A percentile compares a stretch with the other conserved stretches of the same genome.
Evolutionary conservation across 2,113 vertebrate species (phyloP).

Genomic region (Sporophila hypoxantha): DNA sequence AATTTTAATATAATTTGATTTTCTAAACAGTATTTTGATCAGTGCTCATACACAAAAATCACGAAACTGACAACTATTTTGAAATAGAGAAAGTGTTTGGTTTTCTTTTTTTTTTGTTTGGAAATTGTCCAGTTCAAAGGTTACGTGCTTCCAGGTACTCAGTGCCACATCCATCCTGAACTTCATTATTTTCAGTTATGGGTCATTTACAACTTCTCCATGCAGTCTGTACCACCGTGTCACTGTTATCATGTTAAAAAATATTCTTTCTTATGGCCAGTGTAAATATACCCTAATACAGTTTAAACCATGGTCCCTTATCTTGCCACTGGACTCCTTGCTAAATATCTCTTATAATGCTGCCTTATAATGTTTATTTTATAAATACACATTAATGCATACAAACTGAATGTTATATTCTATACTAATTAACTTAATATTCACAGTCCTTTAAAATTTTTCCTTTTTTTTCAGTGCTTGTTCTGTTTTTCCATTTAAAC

Average conservation of each 20-base stretch:
- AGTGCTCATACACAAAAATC: not conserved
- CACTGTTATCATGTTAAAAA: not conserved
- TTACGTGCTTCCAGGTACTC: not conserved
- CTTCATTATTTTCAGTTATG: not conserved
- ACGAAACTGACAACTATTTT: not conserved
- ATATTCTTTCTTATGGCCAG: not conserved
- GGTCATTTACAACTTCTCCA: not conserved
- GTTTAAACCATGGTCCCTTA: rapidly evolving
- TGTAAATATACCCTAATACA: not conserved
- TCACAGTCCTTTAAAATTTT: not conserved
- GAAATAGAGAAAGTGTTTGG: not conserved
- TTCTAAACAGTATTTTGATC: not conserved
- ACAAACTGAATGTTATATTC: not conserved
- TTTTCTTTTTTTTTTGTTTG: not conserved
- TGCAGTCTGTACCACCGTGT: rapidly evolving
- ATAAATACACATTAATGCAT: no score
- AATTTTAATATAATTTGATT: not conserved
- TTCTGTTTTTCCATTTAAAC: not conserved
- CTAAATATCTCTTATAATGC: not conserved
- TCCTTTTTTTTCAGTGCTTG: rapidly evolving
- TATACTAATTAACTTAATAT: not conserved
- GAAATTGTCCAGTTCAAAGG: not conserved
- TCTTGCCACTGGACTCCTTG: not conserved
- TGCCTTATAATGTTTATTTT: not conserved
- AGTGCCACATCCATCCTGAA: not conserved